Conservation (phyloP, 1,140 invertebrate species). For the Chironomus tepperi region DNA sequence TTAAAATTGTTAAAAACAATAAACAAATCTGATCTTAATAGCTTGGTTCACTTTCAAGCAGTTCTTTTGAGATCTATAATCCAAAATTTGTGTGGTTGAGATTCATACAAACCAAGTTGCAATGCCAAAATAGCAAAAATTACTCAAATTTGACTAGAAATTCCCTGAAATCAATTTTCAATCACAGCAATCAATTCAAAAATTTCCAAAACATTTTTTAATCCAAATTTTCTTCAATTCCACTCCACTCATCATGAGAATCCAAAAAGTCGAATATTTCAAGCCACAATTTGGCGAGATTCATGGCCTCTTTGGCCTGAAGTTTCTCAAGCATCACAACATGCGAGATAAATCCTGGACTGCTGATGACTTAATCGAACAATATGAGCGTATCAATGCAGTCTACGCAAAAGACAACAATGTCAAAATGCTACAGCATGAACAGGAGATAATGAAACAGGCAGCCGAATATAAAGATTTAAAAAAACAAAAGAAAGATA, state of each 20-base stretch:
- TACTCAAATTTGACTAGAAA: no score
- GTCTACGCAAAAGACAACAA: slow-evolving; percentile 29
- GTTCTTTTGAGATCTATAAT: no score
- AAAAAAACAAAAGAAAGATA: slow-evolving; percentile 35
- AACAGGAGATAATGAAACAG: background rate
- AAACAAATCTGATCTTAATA: no score
- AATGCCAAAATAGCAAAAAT: no score
- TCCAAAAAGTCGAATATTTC: background rate
- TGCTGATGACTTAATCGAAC: slow-evolving; percentile 32
- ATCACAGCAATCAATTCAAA: no score
- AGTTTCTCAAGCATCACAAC: slow-evolving; percentile 33
- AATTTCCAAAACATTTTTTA: no score
- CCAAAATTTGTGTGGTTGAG: no score
- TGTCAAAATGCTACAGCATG: background rate
- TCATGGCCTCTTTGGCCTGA: slow-evolving; percentile 36
- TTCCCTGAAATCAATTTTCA: no score
- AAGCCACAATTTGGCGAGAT: slow-evolving; percentile 24
- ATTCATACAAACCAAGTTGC: no score
- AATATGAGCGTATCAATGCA: slow-evolving; percentile 34
- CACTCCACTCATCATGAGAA: background rate
- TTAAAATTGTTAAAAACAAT: no score
- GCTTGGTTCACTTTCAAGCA: no score
- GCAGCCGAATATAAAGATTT: slow-evolving; percentile 24
- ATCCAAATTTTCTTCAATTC: no score
- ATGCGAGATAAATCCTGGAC: slow-evolving; percentile 36